Conservation (phyloP, 2,888 invertebrate species). For the Autographa pulchrina region DNA sequence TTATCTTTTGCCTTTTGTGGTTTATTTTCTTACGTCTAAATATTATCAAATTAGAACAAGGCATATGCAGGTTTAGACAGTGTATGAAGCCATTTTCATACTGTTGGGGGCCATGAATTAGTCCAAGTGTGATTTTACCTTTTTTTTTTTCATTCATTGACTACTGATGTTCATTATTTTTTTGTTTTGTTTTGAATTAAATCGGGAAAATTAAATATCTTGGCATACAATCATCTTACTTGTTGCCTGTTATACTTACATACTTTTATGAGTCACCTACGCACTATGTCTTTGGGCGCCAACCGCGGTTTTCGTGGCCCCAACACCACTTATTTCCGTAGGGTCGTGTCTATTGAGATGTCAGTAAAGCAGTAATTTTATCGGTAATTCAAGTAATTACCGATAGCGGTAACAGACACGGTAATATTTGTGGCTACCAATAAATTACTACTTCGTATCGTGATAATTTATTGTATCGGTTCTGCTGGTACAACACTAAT, state of each 20-base stretch:
- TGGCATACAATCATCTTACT: too few species aligned
- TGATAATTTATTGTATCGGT: slow-evolving; percentile 10
- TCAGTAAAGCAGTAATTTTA: slow-evolving; percentile 13
- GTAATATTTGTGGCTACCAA: slow-evolving; percentile 5
- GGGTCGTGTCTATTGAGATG: slow-evolving; percentile 11
- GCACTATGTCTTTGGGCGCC: not conserved
- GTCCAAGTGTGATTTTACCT: too few species aligned
- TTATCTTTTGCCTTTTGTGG: not conserved
- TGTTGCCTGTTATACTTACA: not conserved
- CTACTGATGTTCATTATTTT: too few species aligned
- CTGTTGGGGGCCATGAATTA: too few species aligned
- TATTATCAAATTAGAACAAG: too few species aligned
- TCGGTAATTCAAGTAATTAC: slow-evolving; percentile 16
- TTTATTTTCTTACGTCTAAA: too few species aligned
- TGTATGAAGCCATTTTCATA: too few species aligned
- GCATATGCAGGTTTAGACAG: too few species aligned
- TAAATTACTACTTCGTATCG: not conserved
- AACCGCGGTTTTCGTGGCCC: slow-evolving; percentile 11
- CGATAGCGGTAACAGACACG: not conserved
- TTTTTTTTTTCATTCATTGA: too few species aligned
- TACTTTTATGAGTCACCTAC: not conserved
- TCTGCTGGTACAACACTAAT: not conserved
- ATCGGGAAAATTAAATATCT: too few species aligned
- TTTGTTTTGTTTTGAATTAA: too few species aligned
- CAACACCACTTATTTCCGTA: slow-evolving; percentile 10